Evolutionary conservation across 2,888 invertebrate species (phyloP).

Genomic region (Folsomia manolachei): DNA sequence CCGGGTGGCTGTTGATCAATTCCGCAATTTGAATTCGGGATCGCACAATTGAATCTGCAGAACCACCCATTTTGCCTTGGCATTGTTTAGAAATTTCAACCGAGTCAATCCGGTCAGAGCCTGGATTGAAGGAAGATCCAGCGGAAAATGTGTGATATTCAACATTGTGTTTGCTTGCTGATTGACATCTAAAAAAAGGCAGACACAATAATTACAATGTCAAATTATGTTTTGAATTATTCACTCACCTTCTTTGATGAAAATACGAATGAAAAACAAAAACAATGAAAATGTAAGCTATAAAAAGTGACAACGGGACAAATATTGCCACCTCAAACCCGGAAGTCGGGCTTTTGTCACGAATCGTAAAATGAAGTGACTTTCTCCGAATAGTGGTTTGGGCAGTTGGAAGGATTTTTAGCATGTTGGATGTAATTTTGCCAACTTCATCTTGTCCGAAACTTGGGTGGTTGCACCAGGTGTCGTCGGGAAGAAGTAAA

Average conservation of each 20-base stretch:
- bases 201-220: too few relatives aligned
- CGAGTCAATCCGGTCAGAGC: not conserved
- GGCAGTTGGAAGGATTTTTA: not conserved
- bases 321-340: slow-evolving; percentile 7
- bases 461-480: slow-evolving; percentile 47
- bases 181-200: too few relatives aligned
- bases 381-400: slow-evolving; percentile 39
- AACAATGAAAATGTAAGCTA: not conserved
- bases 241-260: slow-evolving; percentile 6
- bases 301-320: slow-evolving; percentile 11
- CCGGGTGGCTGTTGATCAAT: slow-evolving; percentile 21
- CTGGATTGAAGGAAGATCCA: too few relatives aligned
- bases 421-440: not conserved
- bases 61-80: not conserved
- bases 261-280: slow-evolving; percentile 6
- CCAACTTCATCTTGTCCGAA: not conserved
- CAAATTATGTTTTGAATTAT: too few relatives aligned
- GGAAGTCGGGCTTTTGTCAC: slow-evolving; percentile 7
- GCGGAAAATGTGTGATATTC: too few relatives aligned
- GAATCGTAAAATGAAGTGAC: slow-evolving; percentile 33
- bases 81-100: not conserved
- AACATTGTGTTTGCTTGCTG: too few relatives aligned
- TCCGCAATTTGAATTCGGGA: slow-evolving; percentile 21
- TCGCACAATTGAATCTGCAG: not conserved
- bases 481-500: slow-evolving; percentile 56